Evolutionary conservation across 2,797 vertebrate genomes (phyloP).

Genomic region (Percopsis omiscomaycus): DNA sequence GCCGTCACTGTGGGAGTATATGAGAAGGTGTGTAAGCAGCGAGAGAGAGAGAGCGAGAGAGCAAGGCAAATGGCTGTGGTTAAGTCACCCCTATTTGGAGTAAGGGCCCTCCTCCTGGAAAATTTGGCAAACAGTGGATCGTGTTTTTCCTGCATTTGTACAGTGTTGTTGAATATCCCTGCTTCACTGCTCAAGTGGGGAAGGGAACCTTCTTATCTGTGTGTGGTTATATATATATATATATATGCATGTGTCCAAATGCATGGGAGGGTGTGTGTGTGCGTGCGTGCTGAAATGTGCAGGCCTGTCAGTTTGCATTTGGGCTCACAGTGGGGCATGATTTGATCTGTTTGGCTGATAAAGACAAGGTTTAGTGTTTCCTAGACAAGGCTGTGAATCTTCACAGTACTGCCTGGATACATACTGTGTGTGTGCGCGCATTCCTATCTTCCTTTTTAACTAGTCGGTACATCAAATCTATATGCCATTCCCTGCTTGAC

Average conservation of each 20-base stretch:
- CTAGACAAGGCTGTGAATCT: slow-evolving; percentile 21
- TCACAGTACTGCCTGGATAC: slow-evolving; percentile 28
- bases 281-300: neutral
- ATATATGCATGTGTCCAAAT: neutral
- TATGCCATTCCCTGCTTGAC: slow-evolving; percentile 29
- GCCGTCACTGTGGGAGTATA: slow-evolving; percentile 11
- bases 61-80: slow-evolving; percentile 22
- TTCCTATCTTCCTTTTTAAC: neutral
- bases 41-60: neutral
- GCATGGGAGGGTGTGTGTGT: neutral
- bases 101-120: slow-evolving; percentile 33
- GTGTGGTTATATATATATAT: neutral
- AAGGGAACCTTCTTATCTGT: neutral
- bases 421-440: slow-evolving; percentile 5
- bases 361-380: slow-evolving; percentile 16
- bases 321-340: slow-evolving; percentile 5
- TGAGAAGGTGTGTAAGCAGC: neutral
- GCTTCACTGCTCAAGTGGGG: slow-evolving; percentile 16
- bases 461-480: slow-evolving; percentile 22
- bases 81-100: slow-evolving; percentile 31
- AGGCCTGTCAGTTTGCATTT: slow-evolving; percentile 1
- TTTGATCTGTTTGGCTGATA: slow-evolving; percentile 23
- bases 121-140: slow-evolving; percentile 43
- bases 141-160: slow-evolving; percentile 28
- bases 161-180: slow-evolving; percentile 20